Conservation (phyloP, 2,113 vertebrate genomes). For the Podarcis cretensis region DNA sequence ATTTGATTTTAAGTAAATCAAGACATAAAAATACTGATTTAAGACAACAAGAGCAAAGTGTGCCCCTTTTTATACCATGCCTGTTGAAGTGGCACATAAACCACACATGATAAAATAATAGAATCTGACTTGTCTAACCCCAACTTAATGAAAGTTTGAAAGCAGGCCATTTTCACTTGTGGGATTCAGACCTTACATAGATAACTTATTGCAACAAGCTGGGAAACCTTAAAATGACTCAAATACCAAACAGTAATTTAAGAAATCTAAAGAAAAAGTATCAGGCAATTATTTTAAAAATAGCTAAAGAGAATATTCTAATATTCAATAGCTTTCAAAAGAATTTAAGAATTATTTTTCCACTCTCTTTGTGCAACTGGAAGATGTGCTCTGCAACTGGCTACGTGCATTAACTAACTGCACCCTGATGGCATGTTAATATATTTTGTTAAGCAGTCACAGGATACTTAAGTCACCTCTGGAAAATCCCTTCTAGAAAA, state of each 20-base stretch:
- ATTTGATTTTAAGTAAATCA: neutral
- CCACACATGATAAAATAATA: neutral
- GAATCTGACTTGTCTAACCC: neutral
- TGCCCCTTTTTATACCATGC: neutral
- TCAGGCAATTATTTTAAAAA: neutral
- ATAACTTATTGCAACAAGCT: neutral
- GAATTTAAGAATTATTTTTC: neutral
- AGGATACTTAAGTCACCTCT: neutral
- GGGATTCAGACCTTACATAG: neutral
- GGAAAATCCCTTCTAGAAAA: neutral
- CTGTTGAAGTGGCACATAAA: neutral
- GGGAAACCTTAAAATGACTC: neutral
- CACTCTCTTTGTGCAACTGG: neutral
- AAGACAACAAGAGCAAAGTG: neutral
- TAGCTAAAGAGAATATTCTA: neutral
- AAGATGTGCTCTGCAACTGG: neutral
- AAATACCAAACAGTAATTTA: neutral
- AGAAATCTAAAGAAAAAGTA: neutral
- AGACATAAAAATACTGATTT: rapidly evolving
- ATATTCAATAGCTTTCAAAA: neutral
- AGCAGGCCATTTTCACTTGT: neutral
- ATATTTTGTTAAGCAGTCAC: neutral
- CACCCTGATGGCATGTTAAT: neutral
- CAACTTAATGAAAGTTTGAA: neutral
- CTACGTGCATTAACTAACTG: neutral